Evolutionary conservation across 2,888 invertebrate genomes (phyloP).

Genomic region (Odontothrips loti): DNA sequence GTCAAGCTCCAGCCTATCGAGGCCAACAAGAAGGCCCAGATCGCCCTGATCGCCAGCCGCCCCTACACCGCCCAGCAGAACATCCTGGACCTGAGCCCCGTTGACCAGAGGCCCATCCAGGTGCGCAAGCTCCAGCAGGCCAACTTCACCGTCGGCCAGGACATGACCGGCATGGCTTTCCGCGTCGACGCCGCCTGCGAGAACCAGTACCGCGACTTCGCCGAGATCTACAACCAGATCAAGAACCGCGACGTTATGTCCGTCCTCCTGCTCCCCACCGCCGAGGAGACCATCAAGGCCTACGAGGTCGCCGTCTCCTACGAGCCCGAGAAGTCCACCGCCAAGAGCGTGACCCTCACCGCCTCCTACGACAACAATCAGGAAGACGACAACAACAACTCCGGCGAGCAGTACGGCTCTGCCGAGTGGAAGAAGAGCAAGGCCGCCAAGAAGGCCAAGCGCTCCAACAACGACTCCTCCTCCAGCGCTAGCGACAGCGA

Average conservation of each 20-base stretch:
- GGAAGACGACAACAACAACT: neutral
- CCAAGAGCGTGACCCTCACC: constrained; percentile 45
- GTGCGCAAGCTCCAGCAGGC: constrained; percentile 7
- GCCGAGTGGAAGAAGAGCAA: neutral
- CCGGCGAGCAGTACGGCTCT: neutral
- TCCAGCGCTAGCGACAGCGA: neutral
- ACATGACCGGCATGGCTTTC: constrained; percentile 52
- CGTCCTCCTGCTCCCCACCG: constrained; percentile 42
- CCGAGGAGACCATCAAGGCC: constrained; percentile 48
- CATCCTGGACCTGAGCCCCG: constrained; percentile 53
- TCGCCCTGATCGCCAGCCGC: constrained; percentile 59
- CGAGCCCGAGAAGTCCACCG: constrained; percentile 50
- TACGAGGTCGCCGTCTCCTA: constrained; percentile 53
- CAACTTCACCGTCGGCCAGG: constrained; percentile 37
- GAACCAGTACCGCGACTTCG: constrained; percentile 48
- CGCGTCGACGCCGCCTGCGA: constrained; percentile 54
- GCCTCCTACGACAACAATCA: constrained; percentile 1
- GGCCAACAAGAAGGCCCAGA: constrained; percentile 50
- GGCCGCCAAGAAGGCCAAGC: constrained; percentile 1
- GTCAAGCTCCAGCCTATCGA: constrained; percentile 51
- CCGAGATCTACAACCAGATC: constrained; percentile 43
- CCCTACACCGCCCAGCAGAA: constrained; percentile 61
- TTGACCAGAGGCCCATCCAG: constrained; percentile 39
- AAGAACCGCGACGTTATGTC: constrained; percentile 41
- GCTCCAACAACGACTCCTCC: neutral